phyloP scores from a whole-genome alignment of 2,113 vertebrate species.

The Neomonachus schauinslandi region DNA sequence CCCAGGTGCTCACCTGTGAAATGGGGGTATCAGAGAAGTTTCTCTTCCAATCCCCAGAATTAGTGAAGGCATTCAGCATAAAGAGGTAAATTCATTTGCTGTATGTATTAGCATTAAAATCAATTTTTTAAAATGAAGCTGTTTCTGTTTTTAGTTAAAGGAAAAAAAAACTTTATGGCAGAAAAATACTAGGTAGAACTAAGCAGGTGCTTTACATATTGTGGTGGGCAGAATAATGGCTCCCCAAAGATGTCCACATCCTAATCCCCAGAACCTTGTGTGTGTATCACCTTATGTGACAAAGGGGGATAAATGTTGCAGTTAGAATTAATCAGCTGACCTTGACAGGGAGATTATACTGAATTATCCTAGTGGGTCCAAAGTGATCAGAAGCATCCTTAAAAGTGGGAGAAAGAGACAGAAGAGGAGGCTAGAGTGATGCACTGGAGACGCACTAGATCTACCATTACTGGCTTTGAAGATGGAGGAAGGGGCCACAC shows the following conservation, averaged over 20 bases:
- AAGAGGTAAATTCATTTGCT: not conserved
- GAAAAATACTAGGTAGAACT: not conserved
- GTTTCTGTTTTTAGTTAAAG: not conserved
- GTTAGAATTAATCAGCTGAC: not conserved
- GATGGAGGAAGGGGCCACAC: not conserved
- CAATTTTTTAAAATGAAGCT: not conserved
- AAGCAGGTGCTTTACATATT: not conserved
- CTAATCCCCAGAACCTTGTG: not conserved
- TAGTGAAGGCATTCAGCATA: not conserved
- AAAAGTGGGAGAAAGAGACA: not conserved
- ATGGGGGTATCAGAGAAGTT: not conserved
- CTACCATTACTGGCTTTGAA: not conserved
- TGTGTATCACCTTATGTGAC: not conserved
- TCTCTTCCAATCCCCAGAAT: not conserved
- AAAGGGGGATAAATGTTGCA: not conserved
- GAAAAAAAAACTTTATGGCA: not conserved
- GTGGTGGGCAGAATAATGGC: not conserved
- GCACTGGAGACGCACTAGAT: accelerated
- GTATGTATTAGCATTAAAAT: not conserved
- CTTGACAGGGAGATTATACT: not conserved
- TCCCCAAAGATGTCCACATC: not conserved
- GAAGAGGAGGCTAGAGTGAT: not conserved
- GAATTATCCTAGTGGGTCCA: not conserved
- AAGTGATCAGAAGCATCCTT: not conserved
- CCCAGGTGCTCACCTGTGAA: not conserved